Evolutionary conservation across 2,113 vertebrate genomes (phyloP).

Genomic region (Bubo scandiacus): DNA sequence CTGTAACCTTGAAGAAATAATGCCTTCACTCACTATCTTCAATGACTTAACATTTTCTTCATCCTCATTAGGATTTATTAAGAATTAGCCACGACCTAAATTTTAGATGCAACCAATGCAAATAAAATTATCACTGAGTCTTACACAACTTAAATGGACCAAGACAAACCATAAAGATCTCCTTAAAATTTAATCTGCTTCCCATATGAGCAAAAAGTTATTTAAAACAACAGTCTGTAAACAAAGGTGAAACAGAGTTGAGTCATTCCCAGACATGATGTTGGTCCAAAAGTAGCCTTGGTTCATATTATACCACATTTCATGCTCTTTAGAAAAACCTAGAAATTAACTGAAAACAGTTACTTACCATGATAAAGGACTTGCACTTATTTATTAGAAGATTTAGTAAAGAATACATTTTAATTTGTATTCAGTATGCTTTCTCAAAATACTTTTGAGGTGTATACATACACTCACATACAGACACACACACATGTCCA

Average conservation of each 20-base stretch:
- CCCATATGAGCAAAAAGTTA: neutral
- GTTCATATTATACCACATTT: neutral
- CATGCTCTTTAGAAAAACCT: neutral
- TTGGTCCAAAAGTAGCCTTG: neutral
- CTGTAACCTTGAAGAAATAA: neutral
- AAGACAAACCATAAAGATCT: neutral
- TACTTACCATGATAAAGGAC: conserved; percentile 32
- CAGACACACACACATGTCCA: neutral
- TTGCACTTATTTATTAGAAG: neutral
- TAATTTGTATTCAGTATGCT: neutral
- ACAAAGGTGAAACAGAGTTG: neutral
- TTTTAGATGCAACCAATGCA: neutral
- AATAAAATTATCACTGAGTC: neutral
- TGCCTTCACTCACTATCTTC: neutral
- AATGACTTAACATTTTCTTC: neutral
- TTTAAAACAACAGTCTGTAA: neutral
- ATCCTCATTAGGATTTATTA: neutral
- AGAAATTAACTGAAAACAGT: neutral
- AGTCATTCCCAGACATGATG: neutral
- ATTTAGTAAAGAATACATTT: neutral
- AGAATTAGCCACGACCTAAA: neutral
- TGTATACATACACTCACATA: neutral
- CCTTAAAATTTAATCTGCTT: neutral
- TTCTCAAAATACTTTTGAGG: neutral
- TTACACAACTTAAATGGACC: neutral